Conservation (phyloP, 1,140 invertebrate genomes). For the Oryctes rhinoceros region DNA sequence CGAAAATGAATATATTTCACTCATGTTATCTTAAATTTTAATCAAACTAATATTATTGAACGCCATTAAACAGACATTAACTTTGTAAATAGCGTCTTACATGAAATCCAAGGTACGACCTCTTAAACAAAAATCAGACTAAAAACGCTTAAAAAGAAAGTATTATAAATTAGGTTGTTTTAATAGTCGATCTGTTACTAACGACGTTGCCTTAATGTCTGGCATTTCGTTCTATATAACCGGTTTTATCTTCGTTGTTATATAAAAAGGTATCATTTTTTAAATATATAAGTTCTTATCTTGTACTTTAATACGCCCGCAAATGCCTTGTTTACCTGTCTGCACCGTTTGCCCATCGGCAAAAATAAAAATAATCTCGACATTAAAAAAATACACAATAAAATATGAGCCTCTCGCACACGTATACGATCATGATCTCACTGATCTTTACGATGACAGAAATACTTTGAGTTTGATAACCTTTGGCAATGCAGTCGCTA, state of each 20-base stretch:
- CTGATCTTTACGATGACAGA: too few species aligned
- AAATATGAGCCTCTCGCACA: background rate
- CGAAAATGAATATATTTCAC: too few species aligned
- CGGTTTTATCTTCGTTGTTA: constrained; percentile 1
- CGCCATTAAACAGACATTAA: too few species aligned
- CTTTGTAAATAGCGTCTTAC: too few species aligned
- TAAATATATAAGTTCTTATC: background rate
- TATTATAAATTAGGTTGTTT: background rate
- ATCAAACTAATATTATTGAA: too few species aligned
- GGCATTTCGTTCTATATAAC: background rate
- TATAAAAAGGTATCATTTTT: background rate
- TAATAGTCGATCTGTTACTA: background rate
- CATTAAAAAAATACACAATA: background rate
- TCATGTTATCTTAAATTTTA: too few species aligned
- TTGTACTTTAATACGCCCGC: background rate
- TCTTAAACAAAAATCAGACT: background rate
- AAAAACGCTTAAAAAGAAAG: background rate
- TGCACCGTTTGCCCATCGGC: background rate
- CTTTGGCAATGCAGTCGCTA: background rate
- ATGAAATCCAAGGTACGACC: background rate
- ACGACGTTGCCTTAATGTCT: constrained; percentile 10
- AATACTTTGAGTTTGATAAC: background rate
- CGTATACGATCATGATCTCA: background rate
- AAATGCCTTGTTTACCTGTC: constrained; percentile 5
- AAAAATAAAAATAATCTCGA: background rate